Conservation (phyloP, 2,113 vertebrate species). For the Istiophorus platypterus region DNA sequence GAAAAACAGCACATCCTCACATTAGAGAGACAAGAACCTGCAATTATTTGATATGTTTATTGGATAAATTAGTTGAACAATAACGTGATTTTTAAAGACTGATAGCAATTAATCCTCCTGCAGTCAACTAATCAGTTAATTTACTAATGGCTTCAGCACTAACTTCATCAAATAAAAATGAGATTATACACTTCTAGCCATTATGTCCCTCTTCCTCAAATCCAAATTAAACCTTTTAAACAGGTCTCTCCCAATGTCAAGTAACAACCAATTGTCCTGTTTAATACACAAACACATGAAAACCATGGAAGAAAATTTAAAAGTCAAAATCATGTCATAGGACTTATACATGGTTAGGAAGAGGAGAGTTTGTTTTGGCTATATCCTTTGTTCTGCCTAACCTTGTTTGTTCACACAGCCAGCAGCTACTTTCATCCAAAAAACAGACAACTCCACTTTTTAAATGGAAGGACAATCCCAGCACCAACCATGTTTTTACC, state of each 20-base stretch:
- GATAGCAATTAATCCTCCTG: background rate
- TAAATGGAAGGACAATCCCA: background rate
- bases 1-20: background rate
- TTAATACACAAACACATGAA: background rate
- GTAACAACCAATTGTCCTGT: background rate
- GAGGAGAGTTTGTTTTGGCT: background rate
- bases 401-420: background rate
- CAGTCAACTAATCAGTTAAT: background rate
- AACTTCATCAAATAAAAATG: background rate
- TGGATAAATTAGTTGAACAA: no score
- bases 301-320: background rate
- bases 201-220: background rate
- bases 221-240: background rate
- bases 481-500: background rate
- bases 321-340: background rate
- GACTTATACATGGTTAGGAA: background rate
- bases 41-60: no score
- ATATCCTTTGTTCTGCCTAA: background rate
- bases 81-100: no score
- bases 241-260: background rate
- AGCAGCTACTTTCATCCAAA: background rate
- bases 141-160: background rate
- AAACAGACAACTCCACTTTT: background rate
- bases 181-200: background rate
- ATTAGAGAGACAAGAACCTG: no score